Evolutionary conservation across 2,113 vertebrate genomes (phyloP), one percentile per base, ranked within the genome.

Genomic region (Eleginops maclovinus): DNA sequence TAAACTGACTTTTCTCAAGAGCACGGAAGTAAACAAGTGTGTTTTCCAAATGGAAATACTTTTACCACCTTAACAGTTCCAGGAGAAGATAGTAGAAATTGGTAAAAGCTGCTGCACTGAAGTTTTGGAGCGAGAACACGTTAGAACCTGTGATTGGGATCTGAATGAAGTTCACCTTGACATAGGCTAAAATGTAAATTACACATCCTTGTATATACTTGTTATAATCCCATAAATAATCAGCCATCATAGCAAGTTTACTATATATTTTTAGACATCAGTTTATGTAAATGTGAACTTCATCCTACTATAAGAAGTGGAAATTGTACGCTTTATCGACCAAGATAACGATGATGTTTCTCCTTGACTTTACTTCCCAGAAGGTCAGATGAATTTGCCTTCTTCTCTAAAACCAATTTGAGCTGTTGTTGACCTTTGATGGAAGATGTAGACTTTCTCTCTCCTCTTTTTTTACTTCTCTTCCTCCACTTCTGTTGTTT

Each of bases 141-240:
- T 50, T 49, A 15, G 15, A 40, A 16, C 17, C 22, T 11, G 3
- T 22, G 43, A 8, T 19, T 43, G 9, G 11, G 22, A 46, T 46
- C 22, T 56, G 53, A 56, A 31, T 24, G 43, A 60, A 60, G 36
- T 46, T 67, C 47, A 46, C 15, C 24, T n/a, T 65, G 44, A 28
- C 28, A 44, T 10, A 11, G 3, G 2, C 28, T n/a, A 0, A 24
- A 14, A 3, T 21, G 4, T 16, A 10, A 36, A 22, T 22, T 63
- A 11, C 17, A 43, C 50, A 16, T 43, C 17, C 16, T n/a, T 74
- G 56, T 74, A 73, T 73, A 79, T 54, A 80, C 26, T 51, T 79
- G 61, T 79, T 66, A 66, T 51, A 46, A 44, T 22, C 44, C 19
- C 51, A 47, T 56, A 10, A 47, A 56, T 36, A 15, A 43, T 54